These are phyloP conservation scores for Ophioninae sp. DNA, from an alignment of 2,888 invertebrate genomes.

Conservation along the genomic window DNA sequence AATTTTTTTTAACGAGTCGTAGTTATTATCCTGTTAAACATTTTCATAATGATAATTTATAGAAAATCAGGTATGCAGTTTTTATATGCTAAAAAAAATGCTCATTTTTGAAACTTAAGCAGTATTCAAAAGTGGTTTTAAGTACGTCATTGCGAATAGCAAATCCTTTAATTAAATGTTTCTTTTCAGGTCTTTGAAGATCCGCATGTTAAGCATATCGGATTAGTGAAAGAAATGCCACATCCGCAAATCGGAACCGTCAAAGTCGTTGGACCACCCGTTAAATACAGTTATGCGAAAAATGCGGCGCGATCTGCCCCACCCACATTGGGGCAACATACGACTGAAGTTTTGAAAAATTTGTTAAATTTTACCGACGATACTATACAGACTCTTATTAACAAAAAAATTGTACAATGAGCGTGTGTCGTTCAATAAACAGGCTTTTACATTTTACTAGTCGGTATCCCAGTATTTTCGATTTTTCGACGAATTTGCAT, in stretches of 20 bases:
- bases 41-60: background rate
- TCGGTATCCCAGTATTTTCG: background rate
- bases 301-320: conserved; percentile 89
- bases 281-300: conserved; percentile 88
- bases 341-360: conserved; percentile 87
- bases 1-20: background rate
- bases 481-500: background rate
- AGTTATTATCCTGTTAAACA: background rate
- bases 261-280: conserved; percentile 93
- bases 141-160: background rate
- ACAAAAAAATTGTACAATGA: conserved; percentile 82
- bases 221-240: conserved; percentile 87
- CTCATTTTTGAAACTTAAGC: background rate
- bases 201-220: conserved; percentile 89
- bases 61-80: background rate
- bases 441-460: conserved; percentile 51
- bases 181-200: conserved; percentile 88
- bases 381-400: conserved; percentile 83
- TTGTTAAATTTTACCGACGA: conserved; percentile 85
- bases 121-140: background rate
- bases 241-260: conserved; percentile 88
- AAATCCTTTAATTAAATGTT: background rate
- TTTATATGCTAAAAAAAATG: background rate
- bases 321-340: conserved; percentile 94
- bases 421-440: conserved; percentile 44